Percentiles rank a stretch among this genome's conserved stretches.
These are phyloP conservation scores for Pseudopipra pipra DNA, from an alignment of 2,113 vertebrate species.

Conservation along the genomic window DNA sequence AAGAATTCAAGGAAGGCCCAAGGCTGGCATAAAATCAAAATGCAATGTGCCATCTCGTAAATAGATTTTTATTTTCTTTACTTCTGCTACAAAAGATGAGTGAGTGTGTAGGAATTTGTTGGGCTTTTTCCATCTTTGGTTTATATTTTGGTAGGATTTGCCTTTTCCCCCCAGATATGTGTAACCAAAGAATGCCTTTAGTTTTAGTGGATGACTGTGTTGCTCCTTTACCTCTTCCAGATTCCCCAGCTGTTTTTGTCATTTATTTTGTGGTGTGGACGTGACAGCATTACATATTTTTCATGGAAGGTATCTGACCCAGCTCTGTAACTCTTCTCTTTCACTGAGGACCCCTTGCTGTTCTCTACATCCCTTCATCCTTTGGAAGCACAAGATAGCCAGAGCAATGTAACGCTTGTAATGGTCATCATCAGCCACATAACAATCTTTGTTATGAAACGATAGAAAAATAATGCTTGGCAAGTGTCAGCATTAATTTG, in stretches of 20 bases:
- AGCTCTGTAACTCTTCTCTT: not conserved
- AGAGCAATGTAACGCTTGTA: accelerated
- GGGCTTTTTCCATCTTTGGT: not conserved
- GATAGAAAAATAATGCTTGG: not conserved
- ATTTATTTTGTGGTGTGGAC: not conserved
- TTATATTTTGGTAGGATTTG: not conserved
- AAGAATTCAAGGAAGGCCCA: not conserved
- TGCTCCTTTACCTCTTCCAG: not conserved
- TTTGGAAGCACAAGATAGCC: not conserved
- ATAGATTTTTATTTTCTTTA: not conserved
- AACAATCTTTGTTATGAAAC: not conserved
- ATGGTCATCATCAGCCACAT: not conserved
- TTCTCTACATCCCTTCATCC: not conserved
- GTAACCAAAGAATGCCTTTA: not conserved
- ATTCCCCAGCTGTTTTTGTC: not conserved
- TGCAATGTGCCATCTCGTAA: not conserved
- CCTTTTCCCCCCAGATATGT: not conserved
- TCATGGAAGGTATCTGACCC: not conserved
- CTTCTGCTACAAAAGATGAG: not conserved
- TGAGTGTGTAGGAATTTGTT: not conserved
- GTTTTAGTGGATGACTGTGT: not conserved
- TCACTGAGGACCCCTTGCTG: not conserved
- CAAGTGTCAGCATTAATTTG: not conserved
- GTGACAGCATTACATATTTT: not conserved
- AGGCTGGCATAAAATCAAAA: not conserved